Evolutionary conservation across 2,797 vertebrate species (phyloP), one percentile per base, ranked within the genome.

Genomic region (Cichlasoma orientale): DNA sequence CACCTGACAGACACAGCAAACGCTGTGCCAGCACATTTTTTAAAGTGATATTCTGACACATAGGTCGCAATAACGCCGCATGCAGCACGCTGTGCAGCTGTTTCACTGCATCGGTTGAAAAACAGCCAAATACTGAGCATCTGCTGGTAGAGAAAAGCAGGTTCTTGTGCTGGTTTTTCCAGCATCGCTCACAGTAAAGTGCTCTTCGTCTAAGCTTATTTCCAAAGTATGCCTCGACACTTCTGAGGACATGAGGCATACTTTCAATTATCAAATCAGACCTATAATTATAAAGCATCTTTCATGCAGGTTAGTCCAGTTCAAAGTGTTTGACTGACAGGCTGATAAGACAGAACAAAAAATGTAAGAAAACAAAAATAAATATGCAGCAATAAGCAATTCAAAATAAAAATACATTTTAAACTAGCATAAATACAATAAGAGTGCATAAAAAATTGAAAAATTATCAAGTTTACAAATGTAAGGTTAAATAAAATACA

Each of bases 1-100:
- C 41, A 47, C 44, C 14, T 27, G 61, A 66, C 38, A 66, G 38
- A 66, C 19, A 66, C 38, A 66, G 61, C 38, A 47, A 66, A 66
- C 38, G 47, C 21, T 47, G 61, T 27, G 38, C 27, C 61, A 47
- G 61, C 61, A 66, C 59, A 44, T 66, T 16, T 66, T 66, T 47
- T 41, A 47, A 66, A 66, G 61, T 66, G 61, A 10, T 66, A 44
- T 66, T 66, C 47, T 66, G 61, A 66, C 38, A 66, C 18, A 66
- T 23, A 47, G 61, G 61, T 66, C 9, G 2, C 61, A 47, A 66
- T 41, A 66, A 66, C 23, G 11, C 61, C 14, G 44, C 38, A 47
- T 47, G 38, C 38, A 66, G 38, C 61, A 47, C 61, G 25, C 23
- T 19, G 41, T 47, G 52, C 52, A 10, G 19, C n/a, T 11, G 41